Evolutionary conservation across 53 echinoderm and acorn worm species (phyloP).

Genomic region (Stichopus horrens): DNA sequence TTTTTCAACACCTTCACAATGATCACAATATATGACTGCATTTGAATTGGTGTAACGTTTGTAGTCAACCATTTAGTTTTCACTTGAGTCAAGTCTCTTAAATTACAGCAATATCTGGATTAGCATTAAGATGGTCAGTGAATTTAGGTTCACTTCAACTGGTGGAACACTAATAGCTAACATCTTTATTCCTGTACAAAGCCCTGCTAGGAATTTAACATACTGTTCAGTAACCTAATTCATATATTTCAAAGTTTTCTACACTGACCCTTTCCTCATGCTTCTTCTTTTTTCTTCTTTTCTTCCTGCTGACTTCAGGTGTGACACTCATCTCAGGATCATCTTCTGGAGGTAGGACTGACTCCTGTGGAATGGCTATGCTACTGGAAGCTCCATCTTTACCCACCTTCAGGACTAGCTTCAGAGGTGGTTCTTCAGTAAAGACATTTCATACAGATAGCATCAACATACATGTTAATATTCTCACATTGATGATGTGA

Average conservation of each 20-base stretch:
- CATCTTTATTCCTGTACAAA: too few species aligned
- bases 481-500: not conserved
- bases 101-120: too few species aligned
- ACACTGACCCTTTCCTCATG: conserved; percentile 55
- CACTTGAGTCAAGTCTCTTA: too few species aligned
- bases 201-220: not conserved
- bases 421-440: conserved; percentile 71
- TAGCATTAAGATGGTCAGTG: too few species aligned
- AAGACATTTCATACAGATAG: not conserved
- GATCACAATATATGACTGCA: too few species aligned
- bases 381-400: conserved; percentile 59
- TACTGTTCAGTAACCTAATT: not conserved
- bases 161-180: too few species aligned
- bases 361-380: conserved; percentile 58
- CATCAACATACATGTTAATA: not conserved
- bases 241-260: not conserved
- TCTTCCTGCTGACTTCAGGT: conserved; percentile 53
- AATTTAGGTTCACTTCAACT: too few species aligned
- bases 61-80: too few species aligned
- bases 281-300: conserved; percentile 71
- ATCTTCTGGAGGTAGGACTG: conserved; percentile 50
- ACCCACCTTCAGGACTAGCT: conserved; percentile 88
- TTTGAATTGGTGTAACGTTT: too few species aligned
- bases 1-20: too few species aligned
- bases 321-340: conserved; percentile 21